A percentile compares a stretch with the other conserved stretches of the same genome.
phyloP scores from a whole-genome alignment of 2,888 invertebrate species.

The Drosophila pegasa region DNA sequence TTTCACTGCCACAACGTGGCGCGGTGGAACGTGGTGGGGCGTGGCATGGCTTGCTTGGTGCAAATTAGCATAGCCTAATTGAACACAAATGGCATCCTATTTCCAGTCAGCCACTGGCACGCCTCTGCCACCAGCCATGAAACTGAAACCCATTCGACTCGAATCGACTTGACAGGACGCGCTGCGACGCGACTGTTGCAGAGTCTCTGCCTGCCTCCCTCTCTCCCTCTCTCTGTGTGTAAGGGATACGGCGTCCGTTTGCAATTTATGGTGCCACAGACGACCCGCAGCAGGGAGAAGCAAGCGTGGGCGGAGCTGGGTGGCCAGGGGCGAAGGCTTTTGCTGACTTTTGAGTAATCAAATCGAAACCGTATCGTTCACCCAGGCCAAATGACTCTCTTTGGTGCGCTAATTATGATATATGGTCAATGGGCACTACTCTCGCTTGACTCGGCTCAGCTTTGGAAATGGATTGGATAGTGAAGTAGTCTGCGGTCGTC shows the following conservation, averaged over 20 bases:
- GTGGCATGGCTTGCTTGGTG: conserved; percentile 40
- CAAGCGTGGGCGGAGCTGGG: background rate
- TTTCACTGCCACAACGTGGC: conserved; percentile 9
- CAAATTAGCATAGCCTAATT: conserved; percentile 80
- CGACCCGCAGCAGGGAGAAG: conserved; percentile 40
- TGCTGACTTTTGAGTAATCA: conserved; percentile 61
- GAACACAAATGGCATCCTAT: conserved; percentile 81
- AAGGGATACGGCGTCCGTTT: conserved; percentile 61
- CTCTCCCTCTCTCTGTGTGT: background rate
- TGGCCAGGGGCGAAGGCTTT: conserved; percentile 15
- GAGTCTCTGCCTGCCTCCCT: background rate
- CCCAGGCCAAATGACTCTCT: conserved; percentile 72
- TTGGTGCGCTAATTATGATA: conserved; percentile 78
- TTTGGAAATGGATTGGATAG: background rate
- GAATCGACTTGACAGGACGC: conserved; percentile 30
- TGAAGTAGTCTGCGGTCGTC: conserved; percentile 9
- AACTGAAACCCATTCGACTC: conserved; percentile 62
- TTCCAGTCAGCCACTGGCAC: conserved; percentile 52
- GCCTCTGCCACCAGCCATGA: conserved; percentile 60
- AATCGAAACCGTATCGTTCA: conserved; percentile 63
- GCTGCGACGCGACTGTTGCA: conserved; percentile 3
- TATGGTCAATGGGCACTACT: conserved; percentile 52
- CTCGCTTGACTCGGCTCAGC: conserved; percentile 16
- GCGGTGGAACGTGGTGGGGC: conserved; percentile 12
- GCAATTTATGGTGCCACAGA: conserved; percentile 75